Conservation (phyloP, 2,113 vertebrate genomes). For the Phrynocephalus versicolor region DNA sequence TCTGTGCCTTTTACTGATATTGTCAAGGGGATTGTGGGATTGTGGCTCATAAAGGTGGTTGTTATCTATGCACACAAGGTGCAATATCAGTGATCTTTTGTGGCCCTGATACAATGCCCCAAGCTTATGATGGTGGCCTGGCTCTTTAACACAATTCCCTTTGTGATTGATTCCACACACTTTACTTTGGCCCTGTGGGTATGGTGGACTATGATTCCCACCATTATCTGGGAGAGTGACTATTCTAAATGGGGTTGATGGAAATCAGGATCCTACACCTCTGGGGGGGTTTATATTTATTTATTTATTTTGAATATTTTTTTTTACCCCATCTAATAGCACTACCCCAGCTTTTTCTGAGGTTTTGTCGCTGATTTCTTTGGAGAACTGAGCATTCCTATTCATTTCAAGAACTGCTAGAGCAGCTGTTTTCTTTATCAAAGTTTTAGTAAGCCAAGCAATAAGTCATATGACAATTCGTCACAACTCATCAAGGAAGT, state of each 20-base stretch:
- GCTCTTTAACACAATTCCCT: no score
- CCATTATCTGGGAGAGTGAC: not conserved
- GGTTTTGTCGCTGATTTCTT: slow-evolving; percentile 22
- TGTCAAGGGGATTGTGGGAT: not conserved
- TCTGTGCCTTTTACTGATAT: no score
- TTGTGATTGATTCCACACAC: not conserved
- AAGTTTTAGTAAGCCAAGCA: slow-evolving; percentile 46
- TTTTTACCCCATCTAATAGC: no score
- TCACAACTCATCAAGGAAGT: slow-evolving; percentile 31
- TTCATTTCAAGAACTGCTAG: accelerated
- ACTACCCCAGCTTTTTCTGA: slow-evolving; percentile 23
- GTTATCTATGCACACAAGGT: not conserved
- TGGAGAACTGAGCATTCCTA: not conserved
- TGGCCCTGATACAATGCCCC: not conserved
- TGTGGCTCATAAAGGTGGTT: not conserved
- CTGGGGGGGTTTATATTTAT: no score
- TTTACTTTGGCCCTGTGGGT: not conserved
- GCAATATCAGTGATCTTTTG: not conserved
- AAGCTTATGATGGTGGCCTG: no score
- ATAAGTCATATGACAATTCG: slow-evolving; percentile 37
- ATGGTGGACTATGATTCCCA: not conserved
- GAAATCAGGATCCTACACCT: not conserved
- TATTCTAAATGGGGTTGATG: not conserved
- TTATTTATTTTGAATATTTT: no score
- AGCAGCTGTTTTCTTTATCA: slow-evolving; percentile 46